Evolutionary conservation across 2,113 vertebrate genomes (phyloP).

Genomic region (Ciconia stormi): DNA sequence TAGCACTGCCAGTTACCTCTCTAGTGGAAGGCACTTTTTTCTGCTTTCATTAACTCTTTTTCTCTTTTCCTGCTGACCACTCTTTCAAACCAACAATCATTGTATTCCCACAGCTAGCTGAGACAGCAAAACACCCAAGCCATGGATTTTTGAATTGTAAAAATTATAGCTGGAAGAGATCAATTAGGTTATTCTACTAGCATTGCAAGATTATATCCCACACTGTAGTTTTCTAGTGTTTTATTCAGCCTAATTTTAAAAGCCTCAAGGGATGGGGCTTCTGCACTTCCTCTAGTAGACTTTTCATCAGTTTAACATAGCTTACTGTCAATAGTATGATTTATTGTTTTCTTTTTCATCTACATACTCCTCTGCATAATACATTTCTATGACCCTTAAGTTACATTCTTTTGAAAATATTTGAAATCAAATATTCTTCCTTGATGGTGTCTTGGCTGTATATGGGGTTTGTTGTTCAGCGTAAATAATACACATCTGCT

Average conservation of each 20-base stretch:
- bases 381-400: background rate
- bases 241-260: background rate
- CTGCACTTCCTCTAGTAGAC: background rate
- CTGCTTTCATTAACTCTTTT: conserved; percentile 65
- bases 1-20: conserved; percentile 45
- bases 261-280: background rate
- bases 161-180: conserved; percentile 32
- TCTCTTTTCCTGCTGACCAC: conserved; percentile 55
- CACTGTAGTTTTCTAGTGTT: background rate
- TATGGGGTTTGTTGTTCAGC: background rate
- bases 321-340: background rate
- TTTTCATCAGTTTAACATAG: background rate
- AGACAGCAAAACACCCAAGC: conserved; percentile 15
- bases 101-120: conserved; percentile 2
- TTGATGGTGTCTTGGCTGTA: background rate
- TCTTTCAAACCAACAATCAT: conserved; percentile 18
- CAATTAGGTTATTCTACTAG: conserved; percentile 4
- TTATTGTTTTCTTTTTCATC: background rate
- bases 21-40: conserved; percentile 7
- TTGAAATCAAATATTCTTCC: background rate
- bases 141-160: conserved; percentile 41
- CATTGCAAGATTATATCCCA: background rate
- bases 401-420: background rate
- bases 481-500: background rate
- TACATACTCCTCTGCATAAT: background rate